A percentile compares a stretch with the other conserved stretches of the same genome.
Conservation (phyloP, 2,797 vertebrate genomes). For the Lacerta viridis region DNA sequence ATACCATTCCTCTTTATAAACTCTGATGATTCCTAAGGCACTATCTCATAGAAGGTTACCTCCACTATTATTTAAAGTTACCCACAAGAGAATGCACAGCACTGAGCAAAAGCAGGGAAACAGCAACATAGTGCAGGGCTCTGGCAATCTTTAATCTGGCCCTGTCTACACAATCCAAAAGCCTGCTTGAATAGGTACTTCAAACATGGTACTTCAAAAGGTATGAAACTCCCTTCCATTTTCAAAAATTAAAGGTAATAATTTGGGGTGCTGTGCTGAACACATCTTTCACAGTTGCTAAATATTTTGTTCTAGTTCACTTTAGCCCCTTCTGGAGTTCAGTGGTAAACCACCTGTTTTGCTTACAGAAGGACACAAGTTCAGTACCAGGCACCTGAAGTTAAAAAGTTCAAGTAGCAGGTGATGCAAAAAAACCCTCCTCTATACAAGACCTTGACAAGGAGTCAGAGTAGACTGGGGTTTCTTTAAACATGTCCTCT, state of each 20-base stretch:
- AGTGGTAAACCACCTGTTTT: neutral
- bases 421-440: neutral
- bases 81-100: neutral
- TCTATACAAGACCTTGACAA: neutral
- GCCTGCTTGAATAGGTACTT: neutral
- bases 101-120: neutral
- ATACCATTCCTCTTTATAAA: conserved; percentile 41
- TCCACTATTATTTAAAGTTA: neutral
- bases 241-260: neutral
- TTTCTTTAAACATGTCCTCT: neutral
- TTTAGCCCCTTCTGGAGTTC: neutral
- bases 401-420: neutral
- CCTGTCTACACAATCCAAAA: neutral
- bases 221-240: neutral
- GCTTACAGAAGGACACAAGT: neutral
- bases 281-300: neutral
- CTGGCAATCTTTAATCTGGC: neutral
- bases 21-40: neutral
- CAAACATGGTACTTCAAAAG: neutral
- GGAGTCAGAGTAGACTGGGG: neutral
- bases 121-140: neutral
- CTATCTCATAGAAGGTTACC: neutral
- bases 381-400: neutral
- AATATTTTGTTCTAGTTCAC: neutral
- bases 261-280: neutral